A percentile compares a stretch with the other conserved stretches of the same genome.
These are phyloP conservation scores for Etheostoma cragini DNA, from an alignment of 2,113 vertebrate genomes.

Conservation along the genomic window DNA sequence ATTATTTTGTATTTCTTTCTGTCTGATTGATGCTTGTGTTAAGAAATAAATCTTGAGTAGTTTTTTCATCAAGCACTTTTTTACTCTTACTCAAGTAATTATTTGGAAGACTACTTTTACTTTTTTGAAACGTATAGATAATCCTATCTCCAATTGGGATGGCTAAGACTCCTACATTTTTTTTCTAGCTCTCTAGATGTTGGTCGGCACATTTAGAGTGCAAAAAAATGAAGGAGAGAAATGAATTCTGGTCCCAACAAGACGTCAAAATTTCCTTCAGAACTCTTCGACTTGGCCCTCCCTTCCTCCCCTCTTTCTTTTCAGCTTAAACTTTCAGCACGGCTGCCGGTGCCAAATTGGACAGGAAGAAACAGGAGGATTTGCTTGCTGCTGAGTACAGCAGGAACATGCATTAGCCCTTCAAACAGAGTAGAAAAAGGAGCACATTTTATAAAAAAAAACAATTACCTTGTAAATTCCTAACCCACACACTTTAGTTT, in stretches of 20 bases:
- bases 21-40: no score
- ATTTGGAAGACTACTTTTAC: no score
- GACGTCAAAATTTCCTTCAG: slow-evolving; percentile 43
- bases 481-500: slow-evolving; percentile 5
- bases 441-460: slow-evolving; percentile 22
- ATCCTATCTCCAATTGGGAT: background rate
- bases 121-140: no score
- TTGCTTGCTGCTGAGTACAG: slow-evolving; percentile 56
- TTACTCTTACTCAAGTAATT: no score
- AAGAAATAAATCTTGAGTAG: no score
- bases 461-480: slow-evolving; percentile 30
- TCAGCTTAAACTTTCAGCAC: slow-evolving; percentile 64
- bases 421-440: slow-evolving; percentile 32
- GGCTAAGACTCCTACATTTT: background rate
- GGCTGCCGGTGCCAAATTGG: slow-evolving; percentile 56
- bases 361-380: slow-evolving; percentile 63
- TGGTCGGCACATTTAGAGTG: slow-evolving; percentile 8
- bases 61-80: no score
- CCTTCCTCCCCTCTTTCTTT: slow-evolving; percentile 32
- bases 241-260: slow-evolving; percentile 22
- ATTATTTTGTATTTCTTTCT: no score
- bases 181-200: background rate
- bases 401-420: slow-evolving; percentile 55
- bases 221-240: slow-evolving; percentile 9
- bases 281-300: slow-evolving; percentile 20